Evolutionary conservation across 2,888 invertebrate genomes (phyloP).

Genomic region (Ecdyonurus torrentis): DNA sequence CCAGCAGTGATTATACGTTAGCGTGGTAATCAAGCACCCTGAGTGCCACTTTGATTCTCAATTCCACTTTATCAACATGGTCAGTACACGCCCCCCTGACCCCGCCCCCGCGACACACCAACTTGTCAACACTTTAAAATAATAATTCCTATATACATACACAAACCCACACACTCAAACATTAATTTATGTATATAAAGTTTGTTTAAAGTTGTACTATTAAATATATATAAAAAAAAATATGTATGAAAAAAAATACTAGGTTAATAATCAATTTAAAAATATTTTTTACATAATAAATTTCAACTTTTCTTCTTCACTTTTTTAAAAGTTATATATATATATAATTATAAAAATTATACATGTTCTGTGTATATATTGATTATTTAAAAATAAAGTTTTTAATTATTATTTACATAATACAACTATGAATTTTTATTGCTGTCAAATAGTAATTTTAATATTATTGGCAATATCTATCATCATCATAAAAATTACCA

Average conservation of each 20-base stretch:
- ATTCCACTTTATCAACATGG: too few relatives aligned
- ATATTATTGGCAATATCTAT: neutral
- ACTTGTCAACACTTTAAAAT: neutral
- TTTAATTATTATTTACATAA: conserved; percentile 5
- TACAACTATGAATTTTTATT: neutral
- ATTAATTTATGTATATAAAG: neutral
- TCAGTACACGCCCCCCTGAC: too few relatives aligned
- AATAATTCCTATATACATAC: too few relatives aligned
- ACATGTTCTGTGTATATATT: too few relatives aligned
- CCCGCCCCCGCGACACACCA: neutral
- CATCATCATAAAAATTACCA: neutral
- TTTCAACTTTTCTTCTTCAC: too few relatives aligned
- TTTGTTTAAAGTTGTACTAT: too few relatives aligned
- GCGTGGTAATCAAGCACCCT: neutral
- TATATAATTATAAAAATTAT: too few relatives aligned
- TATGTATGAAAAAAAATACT: too few relatives aligned
- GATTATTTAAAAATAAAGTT: neutral
- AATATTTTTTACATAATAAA: neutral
- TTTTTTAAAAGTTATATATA: too few relatives aligned
- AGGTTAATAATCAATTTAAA: neutral
- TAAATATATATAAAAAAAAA: too few relatives aligned
- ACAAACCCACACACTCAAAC: neutral
- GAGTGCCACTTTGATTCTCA: neutral
- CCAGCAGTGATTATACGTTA: neutral
- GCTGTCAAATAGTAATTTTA: neutral